Evolutionary conservation across 2,888 invertebrate species (phyloP).

Genomic region (Tenthredo notha): DNA sequence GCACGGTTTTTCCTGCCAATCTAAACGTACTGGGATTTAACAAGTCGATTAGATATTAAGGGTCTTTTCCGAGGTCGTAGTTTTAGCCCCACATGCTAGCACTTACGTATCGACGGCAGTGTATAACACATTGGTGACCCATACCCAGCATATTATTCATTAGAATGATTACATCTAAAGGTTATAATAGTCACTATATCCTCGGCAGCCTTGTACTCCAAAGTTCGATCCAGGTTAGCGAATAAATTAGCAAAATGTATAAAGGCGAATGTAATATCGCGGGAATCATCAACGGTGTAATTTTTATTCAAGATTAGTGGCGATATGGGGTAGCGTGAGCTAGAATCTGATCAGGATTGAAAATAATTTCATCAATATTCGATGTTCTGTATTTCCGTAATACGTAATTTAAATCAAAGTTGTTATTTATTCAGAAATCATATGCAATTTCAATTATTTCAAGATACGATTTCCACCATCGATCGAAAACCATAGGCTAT

Average conservation of each 20-base stretch:
- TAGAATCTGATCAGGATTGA: neutral
- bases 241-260: slow-evolving; percentile 46
- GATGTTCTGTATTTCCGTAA: neutral
- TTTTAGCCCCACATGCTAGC: neutral
- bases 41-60: neutral
- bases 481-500: neutral
- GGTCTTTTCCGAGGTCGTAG: neutral
- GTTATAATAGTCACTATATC: slow-evolving; percentile 16
- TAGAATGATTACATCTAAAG: slow-evolving; percentile 45
- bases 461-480: neutral
- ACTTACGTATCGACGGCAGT: neutral
- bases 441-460: neutral
- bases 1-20: neutral
- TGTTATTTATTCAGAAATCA: neutral
- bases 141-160: slow-evolving; percentile 28
- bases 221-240: slow-evolving; percentile 43
- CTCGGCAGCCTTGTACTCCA: slow-evolving; percentile 33
- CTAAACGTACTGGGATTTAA: neutral
- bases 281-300: neutral
- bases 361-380: neutral
- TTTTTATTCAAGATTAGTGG: slow-evolving; percentile 15
- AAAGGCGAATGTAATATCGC: slow-evolving; percentile 20
- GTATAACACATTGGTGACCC: slow-evolving; percentile 11
- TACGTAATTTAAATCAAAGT: neutral
- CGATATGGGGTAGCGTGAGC: neutral